phyloP scores from a whole-genome alignment of 2,888 invertebrate species.

The Anodontia alba region DNA sequence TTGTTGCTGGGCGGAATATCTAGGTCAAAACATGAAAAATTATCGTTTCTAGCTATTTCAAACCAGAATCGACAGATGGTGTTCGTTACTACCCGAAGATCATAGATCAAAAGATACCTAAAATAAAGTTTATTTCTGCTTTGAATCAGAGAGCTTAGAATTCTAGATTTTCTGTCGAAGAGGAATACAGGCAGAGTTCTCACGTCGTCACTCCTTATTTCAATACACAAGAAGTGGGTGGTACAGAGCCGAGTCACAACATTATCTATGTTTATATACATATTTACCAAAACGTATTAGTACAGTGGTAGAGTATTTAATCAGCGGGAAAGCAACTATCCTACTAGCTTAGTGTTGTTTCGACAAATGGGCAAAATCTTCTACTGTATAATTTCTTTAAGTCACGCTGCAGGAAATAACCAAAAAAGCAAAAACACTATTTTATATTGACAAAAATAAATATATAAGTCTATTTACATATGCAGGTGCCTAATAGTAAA shows the following conservation, averaged over 20 bases:
- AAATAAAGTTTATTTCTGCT: conserved; percentile 17
- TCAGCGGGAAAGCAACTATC: no score
- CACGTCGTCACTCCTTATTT: background rate
- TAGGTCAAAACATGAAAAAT: conserved; percentile 49
- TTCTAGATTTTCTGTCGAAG: background rate
- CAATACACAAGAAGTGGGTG: conserved; percentile 18
- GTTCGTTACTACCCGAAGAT: conserved; percentile 38
- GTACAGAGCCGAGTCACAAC: conserved; percentile 1
- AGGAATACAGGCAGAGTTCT: background rate
- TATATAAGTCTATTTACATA: no score
- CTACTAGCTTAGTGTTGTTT: no score
- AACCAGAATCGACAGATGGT: conserved; percentile 52
- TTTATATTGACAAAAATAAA: no score
- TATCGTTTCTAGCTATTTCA: conserved; percentile 22
- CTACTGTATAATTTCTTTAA: no score
- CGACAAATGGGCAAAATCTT: no score
- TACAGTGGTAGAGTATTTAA: no score
- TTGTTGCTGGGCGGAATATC: conserved; percentile 57
- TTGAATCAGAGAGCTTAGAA: background rate
- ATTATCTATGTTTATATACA: conserved; percentile 2
- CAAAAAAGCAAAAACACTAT: no score
- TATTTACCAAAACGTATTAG: background rate
- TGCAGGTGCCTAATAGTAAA: no score
- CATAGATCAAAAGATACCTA: conserved; percentile 43
- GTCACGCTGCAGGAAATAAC: no score